A percentile compares a stretch with the other conserved stretches of the same genome.
These are phyloP conservation scores for Podargus strigoides DNA, from an alignment of 2,797 vertebrate species.

Conservation along the genomic window DNA sequence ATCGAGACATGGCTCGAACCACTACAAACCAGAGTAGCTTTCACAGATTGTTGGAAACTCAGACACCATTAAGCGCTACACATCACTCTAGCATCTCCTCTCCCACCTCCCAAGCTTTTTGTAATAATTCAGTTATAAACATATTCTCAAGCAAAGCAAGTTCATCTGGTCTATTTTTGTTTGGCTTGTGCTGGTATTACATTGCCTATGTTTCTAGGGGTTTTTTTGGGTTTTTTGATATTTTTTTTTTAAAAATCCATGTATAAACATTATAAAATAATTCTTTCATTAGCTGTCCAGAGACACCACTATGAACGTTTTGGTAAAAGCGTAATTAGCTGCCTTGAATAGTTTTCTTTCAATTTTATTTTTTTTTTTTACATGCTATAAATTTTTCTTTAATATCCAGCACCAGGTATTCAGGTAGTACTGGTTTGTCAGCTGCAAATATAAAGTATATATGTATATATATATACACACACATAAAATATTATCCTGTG, in stretches of 20 bases:
- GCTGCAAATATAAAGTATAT: conserved; percentile 74
- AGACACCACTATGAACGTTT: conserved; percentile 71
- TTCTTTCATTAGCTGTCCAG: conserved; percentile 63
- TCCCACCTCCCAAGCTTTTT: neutral
- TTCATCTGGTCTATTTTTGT: conserved; percentile 50
- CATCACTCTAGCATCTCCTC: neutral
- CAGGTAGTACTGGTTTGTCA: conserved; percentile 74
- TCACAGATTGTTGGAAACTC: neutral
- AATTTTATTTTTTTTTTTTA: conserved; percentile 37
- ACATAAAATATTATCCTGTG: conserved; percentile 68
- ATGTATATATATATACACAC: conserved; percentile 8
- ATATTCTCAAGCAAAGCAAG: conserved; percentile 47
- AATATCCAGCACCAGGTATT: conserved; percentile 71
- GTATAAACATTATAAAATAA: conserved; percentile 76
- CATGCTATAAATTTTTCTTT: conserved; percentile 63
- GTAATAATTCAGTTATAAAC: neutral
- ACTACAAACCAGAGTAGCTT: conserved; percentile 1
- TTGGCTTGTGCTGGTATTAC: conserved; percentile 70
- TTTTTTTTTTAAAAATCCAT: conserved; percentile 57
- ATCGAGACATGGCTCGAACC: neutral
- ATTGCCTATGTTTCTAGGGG: conserved; percentile 48
- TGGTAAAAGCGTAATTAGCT: conserved; percentile 80
- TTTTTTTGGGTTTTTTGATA: neutral
- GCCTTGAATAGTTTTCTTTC: conserved; percentile 73
- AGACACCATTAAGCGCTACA: neutral